Conservation (phyloP, 2,888 invertebrate species). For the Drosophila neonasuta region DNA sequence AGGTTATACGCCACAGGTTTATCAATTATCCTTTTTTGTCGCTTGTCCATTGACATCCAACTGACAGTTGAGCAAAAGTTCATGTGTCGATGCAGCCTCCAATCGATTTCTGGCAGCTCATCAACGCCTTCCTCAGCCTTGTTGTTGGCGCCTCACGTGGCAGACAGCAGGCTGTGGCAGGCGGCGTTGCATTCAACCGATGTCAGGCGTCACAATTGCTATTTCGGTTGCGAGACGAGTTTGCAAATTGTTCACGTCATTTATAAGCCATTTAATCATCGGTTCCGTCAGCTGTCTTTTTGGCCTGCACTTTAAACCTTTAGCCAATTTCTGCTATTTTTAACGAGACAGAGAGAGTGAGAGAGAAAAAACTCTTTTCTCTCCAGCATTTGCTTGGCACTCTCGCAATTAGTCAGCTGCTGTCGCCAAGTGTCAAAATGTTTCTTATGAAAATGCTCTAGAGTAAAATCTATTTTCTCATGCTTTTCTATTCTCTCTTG, state of each 20-base stretch:
- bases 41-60: conserved; percentile 21
- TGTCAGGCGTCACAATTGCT: conserved; percentile 12
- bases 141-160: conserved; percentile 28
- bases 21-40: conserved; percentile 46
- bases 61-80: conserved; percentile 9
- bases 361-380: conserved; percentile 13
- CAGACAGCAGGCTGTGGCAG: neutral
- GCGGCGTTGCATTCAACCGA: conserved; percentile 10
- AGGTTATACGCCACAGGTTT: conserved; percentile 43
- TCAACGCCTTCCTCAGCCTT: neutral
- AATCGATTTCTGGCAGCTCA: conserved; percentile 7
- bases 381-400: neutral
- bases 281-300: conserved; percentile 69
- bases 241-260: conserved; percentile 62
- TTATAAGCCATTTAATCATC: conserved; percentile 73
- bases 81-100: conserved; percentile 6
- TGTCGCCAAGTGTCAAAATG: conserved; percentile 77
- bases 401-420: conserved; percentile 71
- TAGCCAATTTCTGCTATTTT: conserved; percentile 41
- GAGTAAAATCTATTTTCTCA: conserved; percentile 71
- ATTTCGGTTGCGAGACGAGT: conserved; percentile 29
- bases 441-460: conserved; percentile 62
- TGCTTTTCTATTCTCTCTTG: conserved; percentile 37
- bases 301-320: conserved; percentile 56
- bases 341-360: conserved; percentile 8